Evolutionary conservation across 2,888 invertebrate species (phyloP).

Genomic region (Carpatolechia fugitivella): DNA sequence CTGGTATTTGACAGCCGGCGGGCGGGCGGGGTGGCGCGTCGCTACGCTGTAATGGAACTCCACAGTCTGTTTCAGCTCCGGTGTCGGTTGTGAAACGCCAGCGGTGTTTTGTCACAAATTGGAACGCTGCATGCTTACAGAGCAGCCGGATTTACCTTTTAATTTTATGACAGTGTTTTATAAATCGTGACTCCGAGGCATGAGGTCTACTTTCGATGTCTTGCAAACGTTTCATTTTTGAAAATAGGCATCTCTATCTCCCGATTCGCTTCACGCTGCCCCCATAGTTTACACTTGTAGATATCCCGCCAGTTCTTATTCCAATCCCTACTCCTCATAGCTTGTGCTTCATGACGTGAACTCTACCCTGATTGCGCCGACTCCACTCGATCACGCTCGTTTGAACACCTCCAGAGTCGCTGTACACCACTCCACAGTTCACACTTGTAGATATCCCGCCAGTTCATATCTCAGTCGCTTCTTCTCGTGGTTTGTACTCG

Average conservation of each 20-base stretch:
- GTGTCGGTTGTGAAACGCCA: slow-evolving; percentile 23
- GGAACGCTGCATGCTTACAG: not conserved
- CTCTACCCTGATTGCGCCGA: slow-evolving; percentile 28
- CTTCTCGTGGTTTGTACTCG: not conserved
- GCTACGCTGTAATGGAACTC: slow-evolving; percentile 58
- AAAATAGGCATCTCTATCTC: too few relatives aligned
- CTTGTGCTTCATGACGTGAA: not conserved
- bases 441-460: too few relatives aligned
- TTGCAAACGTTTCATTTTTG: too few relatives aligned
- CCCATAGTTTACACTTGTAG: too few relatives aligned
- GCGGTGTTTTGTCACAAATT: slow-evolving; percentile 8
- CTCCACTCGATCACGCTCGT: slow-evolving; percentile 26
- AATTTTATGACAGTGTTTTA: too few relatives aligned
- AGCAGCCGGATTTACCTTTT: too few relatives aligned
- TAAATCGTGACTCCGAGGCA: too few relatives aligned
- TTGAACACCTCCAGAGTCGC: not conserved
- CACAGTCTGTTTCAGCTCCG: slow-evolving; percentile 46
- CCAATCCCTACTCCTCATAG: not conserved
- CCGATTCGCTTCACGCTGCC: not conserved
- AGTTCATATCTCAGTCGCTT: too few relatives aligned
- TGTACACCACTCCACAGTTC: not conserved
- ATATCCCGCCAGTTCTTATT: too few relatives aligned
- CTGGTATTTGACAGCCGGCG: slow-evolving; percentile 32
- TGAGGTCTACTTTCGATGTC: not conserved
- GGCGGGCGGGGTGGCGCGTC: slow-evolving; percentile 34